Percentiles rank a stretch among this genome's conserved stretches.
Conservation (phyloP, 2,888 invertebrate species). For the Gerosis bhagava region DNA sequence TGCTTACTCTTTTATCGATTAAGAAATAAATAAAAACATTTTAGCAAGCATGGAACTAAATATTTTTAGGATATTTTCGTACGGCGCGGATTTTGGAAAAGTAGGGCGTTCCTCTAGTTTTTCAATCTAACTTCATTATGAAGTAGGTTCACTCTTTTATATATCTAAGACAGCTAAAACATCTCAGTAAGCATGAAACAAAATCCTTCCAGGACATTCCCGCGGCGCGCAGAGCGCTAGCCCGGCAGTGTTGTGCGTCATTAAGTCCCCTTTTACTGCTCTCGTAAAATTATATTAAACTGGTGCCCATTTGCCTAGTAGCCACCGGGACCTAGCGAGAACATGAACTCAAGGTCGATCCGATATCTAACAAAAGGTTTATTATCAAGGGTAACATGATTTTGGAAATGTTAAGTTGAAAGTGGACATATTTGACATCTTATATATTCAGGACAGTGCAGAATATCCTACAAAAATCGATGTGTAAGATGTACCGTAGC, state of each 20-base stretch:
- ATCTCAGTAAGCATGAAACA: slow-evolving; percentile 4
- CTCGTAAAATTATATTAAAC: slow-evolving; percentile 25
- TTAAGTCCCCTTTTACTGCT: slow-evolving; percentile 22
- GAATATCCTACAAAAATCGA: too few relatives aligned
- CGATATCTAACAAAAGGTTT: slow-evolving; percentile 7
- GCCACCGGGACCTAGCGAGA: slow-evolving; percentile 1
- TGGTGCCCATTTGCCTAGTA: slow-evolving; percentile 14
- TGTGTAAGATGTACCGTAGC: too few relatives aligned
- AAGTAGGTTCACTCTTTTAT: too few relatives aligned
- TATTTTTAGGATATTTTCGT: too few relatives aligned
- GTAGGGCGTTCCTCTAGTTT: too few relatives aligned
- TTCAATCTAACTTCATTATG: too few relatives aligned
- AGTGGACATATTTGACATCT: too few relatives aligned
- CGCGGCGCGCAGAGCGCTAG: not conserved
- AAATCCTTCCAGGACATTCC: slow-evolving; percentile 18
- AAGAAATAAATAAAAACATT: too few relatives aligned
- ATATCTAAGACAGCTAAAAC: slow-evolving; percentile 1
- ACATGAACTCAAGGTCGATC: not conserved
- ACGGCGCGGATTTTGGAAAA: too few relatives aligned
- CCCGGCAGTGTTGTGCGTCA: slow-evolving; percentile 11
- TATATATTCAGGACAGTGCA: too few relatives aligned
- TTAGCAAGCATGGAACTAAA: too few relatives aligned
- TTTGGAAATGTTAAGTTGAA: not conserved
- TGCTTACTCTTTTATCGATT: too few relatives aligned
- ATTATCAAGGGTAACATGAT: not conserved